Base-by-base conservation (phyloP, 2,888 invertebrate genomes). In the Operophtera brumata region DNA sequence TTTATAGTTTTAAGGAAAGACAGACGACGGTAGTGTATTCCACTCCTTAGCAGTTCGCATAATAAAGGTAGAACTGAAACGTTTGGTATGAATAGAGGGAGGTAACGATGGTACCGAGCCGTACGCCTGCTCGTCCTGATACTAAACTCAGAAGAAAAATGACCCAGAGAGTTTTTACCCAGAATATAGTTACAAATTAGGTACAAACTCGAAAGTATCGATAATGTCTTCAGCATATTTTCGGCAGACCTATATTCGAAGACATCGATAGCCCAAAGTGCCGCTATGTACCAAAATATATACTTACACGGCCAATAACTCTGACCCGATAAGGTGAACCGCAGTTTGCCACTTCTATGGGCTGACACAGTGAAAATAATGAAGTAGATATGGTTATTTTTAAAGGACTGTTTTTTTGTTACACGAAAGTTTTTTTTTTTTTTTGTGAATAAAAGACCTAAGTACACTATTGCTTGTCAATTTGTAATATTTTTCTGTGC, bases 231-330 rank as follows among this genome's bases (percentile, higher is more conserved):
- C 13, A n/a, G 26, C 28, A 42, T 9, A 20, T 20, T 34, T 34
- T 34, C n/a, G 13, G 1, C 10, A 39, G 28, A 1, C 30, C 30
- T 30, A 6, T 30, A 6, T 2, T 11, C 13, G 26, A 12, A 28
- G 42, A 12, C 30, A 42, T 30, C 13, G 10, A 2, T 42, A 13
- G 32, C 9, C 37, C n/a, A 47, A 50, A 55, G 34, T 39, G 43
- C 6, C 42, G 37, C 12, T 11, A 11, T 41, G 35, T 20, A 11
- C 41, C 42, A 37, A 34, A 47, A 57, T 41, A 40, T 54, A 39
- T 58, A 59, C 57, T 60, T 59, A 59, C 44, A 44, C 52, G 35
- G 47, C 57, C 59, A 64, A 64, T 64, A 64, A 59, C 59, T 54
- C 51, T 46, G 42, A 44, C 57, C 47, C 45, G 61, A 64, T 64